Conservation (phyloP, 2,888 invertebrate genomes). For the Priocnemis perturbator region DNA sequence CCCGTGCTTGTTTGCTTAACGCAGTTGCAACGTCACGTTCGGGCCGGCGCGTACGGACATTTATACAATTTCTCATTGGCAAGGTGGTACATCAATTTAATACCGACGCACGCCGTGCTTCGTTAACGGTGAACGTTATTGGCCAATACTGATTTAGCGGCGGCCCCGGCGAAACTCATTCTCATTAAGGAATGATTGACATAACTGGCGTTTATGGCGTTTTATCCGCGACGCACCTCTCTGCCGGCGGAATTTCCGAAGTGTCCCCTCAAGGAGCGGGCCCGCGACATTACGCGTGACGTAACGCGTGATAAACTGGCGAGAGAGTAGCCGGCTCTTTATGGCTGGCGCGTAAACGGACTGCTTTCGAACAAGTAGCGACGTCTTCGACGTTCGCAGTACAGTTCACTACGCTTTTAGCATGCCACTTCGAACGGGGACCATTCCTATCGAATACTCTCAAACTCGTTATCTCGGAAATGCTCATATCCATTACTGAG, state of each 20-base stretch:
- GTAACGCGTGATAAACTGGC: no score
- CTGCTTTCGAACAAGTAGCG: no score
- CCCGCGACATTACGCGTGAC: not conserved
- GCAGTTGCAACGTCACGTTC: conserved; percentile 8
- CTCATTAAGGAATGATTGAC: conserved; percentile 52
- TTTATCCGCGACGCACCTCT: conserved; percentile 32
- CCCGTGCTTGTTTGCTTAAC: no score
- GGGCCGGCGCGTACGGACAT: conserved; percentile 33
- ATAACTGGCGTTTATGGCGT: conserved; percentile 40
- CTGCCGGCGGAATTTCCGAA: not conserved
- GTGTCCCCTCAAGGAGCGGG: not conserved
- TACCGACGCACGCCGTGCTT: conserved; percentile 39
- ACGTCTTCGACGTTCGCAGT: no score
- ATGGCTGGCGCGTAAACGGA: no score
- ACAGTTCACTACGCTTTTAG: no score
- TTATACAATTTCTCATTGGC: conserved; percentile 52
- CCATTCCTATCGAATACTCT: no score
- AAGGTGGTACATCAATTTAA: conserved; percentile 52
- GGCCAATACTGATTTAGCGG: conserved; percentile 44
- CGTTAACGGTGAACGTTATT: conserved; percentile 54
- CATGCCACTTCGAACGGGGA: no score
- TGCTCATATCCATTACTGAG: no score
- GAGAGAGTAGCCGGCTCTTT: no score
- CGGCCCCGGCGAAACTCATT: conserved; percentile 43
- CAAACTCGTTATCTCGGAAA: no score